Evolutionary conservation across 2,888 invertebrate genomes (phyloP).

Genomic region (Chaetogeoica ovagalla): DNA sequence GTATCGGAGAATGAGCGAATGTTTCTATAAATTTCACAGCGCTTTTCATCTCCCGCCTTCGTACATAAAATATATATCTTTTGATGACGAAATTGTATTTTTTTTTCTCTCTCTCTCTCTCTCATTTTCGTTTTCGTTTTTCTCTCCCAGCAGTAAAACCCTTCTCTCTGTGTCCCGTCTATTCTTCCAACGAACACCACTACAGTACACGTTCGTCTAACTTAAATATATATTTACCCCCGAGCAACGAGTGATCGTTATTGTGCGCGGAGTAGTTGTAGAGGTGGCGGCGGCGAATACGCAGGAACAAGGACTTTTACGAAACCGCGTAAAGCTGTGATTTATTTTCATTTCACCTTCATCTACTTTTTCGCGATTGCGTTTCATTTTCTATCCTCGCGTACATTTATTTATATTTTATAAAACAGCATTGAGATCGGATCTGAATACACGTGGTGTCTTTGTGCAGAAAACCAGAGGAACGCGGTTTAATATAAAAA

Average conservation of each 20-base stretch:
- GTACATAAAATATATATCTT: background rate
- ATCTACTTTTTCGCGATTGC: constrained; percentile 3
- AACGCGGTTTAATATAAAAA: too few relatives aligned
- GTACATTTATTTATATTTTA: background rate
- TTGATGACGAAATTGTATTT: constrained; percentile 48
- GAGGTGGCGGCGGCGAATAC: background rate
- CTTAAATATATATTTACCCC: constrained; percentile 39
- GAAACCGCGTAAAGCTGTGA: constrained; percentile 37
- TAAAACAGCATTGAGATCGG: too few relatives aligned
- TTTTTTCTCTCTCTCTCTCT: constrained; percentile 4
- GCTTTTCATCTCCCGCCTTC: too few relatives aligned
- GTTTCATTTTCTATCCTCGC: background rate
- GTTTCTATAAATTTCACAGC: constrained; percentile 18
- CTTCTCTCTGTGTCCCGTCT: background rate
- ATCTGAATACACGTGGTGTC: too few relatives aligned
- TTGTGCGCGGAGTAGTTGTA: constrained; percentile 3
- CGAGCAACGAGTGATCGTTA: constrained; percentile 44
- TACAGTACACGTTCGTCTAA: background rate
- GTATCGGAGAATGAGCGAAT: background rate
- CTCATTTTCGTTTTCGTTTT: constrained; percentile 12
- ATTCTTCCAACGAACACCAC: background rate
- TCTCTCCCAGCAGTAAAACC: background rate
- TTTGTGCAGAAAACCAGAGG: too few relatives aligned
- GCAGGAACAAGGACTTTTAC: constrained; percentile 12
- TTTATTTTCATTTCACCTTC: constrained; percentile 16